These are phyloP conservation scores for Actinia tenebrosa DNA, from an alignment of 64 coral and sea anemone species.

Conservation along the genomic window DNA sequence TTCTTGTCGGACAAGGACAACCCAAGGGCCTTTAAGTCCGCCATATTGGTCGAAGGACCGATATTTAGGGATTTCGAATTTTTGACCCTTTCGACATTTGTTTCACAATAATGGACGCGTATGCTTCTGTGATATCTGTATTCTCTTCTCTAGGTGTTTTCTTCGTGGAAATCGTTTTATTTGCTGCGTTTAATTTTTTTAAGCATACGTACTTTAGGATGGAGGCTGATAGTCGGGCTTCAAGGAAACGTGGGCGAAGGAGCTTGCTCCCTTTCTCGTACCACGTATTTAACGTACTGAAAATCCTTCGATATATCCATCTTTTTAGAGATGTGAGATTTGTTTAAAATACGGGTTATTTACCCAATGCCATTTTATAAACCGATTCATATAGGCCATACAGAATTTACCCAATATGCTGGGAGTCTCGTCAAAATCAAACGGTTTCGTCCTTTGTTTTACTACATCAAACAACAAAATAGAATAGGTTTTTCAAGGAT, in stretches of 20 bases:
- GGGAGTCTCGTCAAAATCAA: no score
- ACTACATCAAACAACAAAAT: no score
- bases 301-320: no score
- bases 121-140: background rate
- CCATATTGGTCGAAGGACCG: conserved; percentile 14
- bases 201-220: background rate
- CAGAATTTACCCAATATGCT: no score
- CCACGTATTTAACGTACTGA: background rate
- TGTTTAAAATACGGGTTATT: no score
- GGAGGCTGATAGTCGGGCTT: background rate
- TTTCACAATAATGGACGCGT: background rate
- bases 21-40: background rate
- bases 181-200: background rate
- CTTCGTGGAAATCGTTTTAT: background rate
- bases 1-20: conserved; percentile 5
- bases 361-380: no score
- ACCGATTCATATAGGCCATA: no score
- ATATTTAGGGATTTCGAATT: background rate
- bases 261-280: background rate
- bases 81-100: background rate
- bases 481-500: no score
- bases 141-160: background rate
- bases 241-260: background rate
- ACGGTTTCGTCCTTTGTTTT: no score
- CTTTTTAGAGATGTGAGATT: no score